These are phyloP conservation scores for Nemotelus pantherinus DNA, from an alignment of 2,888 invertebrate species.

Conservation along the genomic window DNA sequence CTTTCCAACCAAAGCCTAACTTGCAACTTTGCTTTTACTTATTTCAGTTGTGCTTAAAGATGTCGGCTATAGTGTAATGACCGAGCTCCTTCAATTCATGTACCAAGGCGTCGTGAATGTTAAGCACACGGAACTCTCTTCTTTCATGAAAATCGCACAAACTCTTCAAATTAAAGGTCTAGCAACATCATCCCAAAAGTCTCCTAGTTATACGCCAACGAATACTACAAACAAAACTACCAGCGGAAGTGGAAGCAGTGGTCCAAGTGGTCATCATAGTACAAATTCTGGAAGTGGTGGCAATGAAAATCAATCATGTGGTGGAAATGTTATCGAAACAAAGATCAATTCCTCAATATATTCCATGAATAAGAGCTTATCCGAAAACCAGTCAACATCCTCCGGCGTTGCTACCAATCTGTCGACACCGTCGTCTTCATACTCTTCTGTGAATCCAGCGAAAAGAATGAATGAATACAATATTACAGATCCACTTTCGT, in stretches of 20 bases:
- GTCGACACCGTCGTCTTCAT: slow-evolving; percentile 39
- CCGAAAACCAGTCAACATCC: slow-evolving; percentile 24
- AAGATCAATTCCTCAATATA: slow-evolving; percentile 48
- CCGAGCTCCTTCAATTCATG: slow-evolving; percentile 70
- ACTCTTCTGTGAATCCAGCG: slow-evolving; percentile 43
- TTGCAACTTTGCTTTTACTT: not conserved
- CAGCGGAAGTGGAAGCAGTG: slow-evolving; percentile 24
- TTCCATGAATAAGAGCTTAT: slow-evolving; percentile 25
- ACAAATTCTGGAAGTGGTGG: slow-evolving; percentile 15
- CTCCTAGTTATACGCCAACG: slow-evolving; percentile 54
- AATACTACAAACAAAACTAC: slow-evolving; percentile 32
- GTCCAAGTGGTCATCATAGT: slow-evolving; percentile 1
- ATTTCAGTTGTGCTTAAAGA: slow-evolving; percentile 68
- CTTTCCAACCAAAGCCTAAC: no score
- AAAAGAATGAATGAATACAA: slow-evolving; percentile 60
- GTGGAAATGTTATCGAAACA: slow-evolving; percentile 47
- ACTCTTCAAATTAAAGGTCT: slow-evolving; percentile 65
- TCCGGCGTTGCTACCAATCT: slow-evolving; percentile 32
- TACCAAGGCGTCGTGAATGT: slow-evolving; percentile 70
- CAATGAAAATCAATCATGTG: slow-evolving; percentile 41
- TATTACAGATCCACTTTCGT: slow-evolving; percentile 60
- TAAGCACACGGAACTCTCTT: slow-evolving; percentile 65
- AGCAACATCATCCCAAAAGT: slow-evolving; percentile 62
- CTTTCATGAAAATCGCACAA: slow-evolving; percentile 66
- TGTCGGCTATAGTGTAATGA: slow-evolving; percentile 68